Conservation (phyloP, 2,888 invertebrate species). For the Exephanes ischioxanthus region DNA sequence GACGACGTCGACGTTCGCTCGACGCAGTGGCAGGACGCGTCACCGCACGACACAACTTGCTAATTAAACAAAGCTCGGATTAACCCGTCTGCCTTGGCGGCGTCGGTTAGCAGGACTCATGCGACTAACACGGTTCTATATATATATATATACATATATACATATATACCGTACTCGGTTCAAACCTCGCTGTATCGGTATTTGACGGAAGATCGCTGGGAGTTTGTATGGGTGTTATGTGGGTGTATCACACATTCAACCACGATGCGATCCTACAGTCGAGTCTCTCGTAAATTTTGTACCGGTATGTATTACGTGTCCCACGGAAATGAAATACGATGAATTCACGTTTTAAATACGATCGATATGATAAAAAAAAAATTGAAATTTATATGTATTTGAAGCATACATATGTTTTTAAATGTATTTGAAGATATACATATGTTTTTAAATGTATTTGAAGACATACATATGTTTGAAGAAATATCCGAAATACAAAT, state of each 20-base stretch:
- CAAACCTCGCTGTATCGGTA: conserved; percentile 29
- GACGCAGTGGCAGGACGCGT: conserved; percentile 41
- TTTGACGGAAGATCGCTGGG: conserved; percentile 37
- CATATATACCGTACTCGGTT: background rate
- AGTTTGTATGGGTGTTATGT: background rate
- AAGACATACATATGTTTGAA: background rate
- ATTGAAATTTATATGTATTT: too few relatives aligned
- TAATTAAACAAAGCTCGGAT: conserved; percentile 71
- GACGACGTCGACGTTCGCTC: conserved; percentile 50
- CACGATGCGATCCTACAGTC: background rate
- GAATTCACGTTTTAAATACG: too few relatives aligned
- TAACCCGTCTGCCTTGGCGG: conserved; percentile 68
- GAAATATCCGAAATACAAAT: background rate
- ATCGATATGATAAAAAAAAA: too few relatives aligned
- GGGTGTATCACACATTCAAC: background rate
- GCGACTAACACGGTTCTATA: background rate
- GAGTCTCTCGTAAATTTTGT: background rate
- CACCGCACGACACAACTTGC: conserved; percentile 68
- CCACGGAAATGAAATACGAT: background rate
- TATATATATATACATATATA: too few relatives aligned
- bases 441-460: background rate
- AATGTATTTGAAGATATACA: too few relatives aligned
- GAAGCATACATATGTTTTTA: background rate
- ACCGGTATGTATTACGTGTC: background rate
- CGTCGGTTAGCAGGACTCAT: conserved; percentile 5